Base-by-base conservation (phyloP, 2,797 vertebrate species). In the Galaxias olidus region DNA sequence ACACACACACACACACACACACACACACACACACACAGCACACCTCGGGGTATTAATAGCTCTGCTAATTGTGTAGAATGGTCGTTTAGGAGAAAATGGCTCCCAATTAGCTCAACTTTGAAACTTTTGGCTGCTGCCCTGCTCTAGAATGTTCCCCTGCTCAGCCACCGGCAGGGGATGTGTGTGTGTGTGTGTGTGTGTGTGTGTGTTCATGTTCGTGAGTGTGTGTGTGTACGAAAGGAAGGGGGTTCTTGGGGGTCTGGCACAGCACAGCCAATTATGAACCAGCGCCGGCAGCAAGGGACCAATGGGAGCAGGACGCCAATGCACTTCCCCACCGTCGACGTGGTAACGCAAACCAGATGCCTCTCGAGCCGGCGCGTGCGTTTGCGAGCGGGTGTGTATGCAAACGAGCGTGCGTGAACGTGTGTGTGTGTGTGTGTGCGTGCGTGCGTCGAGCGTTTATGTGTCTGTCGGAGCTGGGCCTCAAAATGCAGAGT, bases 261-360 rank as follows among this genome's bases (percentile, higher is more conserved):
- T 87, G 87, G 90, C 89, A 85, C 78, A 61, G 71, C 77, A 82
- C 52, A 73, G 71, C 88, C 88, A 91, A 91, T 92, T 86, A 85
- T 44, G 89, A 86, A 85, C 77, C 77, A 83, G 63, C 77, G 86
- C 87, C 87, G 81, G 74, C 84, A 88, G 84, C 84, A 14, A 58
- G 74, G 76, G 79, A 82, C 91, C 91, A 92, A 90, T 92, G 74
- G 73, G 76, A 82, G 73, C 68, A 70, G 79, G 86, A 87, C 74
- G 66, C 79, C 82, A 78, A 84, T 81, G 82, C 77, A 87, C 82
- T 91, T 90, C 87, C 89, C 87, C 86, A 79, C 84, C 85, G 69
- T 87, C 77, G 66, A 80, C 69, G 75, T 77, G 77, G 81, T 93
- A 90, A 92, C 86, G 45, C 82, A 89, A 91, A 91, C 87, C 91